phyloP scores from a whole-genome alignment of 2,888 invertebrate genomes.

The Tortricodes alternella region DNA sequence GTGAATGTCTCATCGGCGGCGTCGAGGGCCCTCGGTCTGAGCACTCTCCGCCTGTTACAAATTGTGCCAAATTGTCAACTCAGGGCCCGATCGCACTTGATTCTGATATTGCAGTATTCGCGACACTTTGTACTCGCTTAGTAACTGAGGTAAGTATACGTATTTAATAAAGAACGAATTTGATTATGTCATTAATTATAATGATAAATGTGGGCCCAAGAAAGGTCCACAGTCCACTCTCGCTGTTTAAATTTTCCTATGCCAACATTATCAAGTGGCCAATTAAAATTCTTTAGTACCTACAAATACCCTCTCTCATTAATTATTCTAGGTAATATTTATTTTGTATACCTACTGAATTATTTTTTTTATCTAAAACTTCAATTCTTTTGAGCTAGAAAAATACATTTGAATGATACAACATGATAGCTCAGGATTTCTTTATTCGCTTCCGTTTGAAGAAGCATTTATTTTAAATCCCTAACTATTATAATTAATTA shows the following conservation, averaged over 20 bases:
- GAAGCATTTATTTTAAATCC: neutral
- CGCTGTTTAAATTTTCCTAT: slow-evolving; percentile 54
- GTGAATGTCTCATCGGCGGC: slow-evolving; percentile 56
- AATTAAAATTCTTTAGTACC: slow-evolving; percentile 60
- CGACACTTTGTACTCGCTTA: slow-evolving; percentile 28
- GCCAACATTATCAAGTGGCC: slow-evolving; percentile 61
- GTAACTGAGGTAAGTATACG: slow-evolving; percentile 3
- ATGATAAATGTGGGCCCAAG: neutral
- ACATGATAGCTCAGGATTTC: slow-evolving; percentile 1
- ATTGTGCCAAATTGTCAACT: slow-evolving; percentile 74
- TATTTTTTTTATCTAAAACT: slow-evolving; percentile 28
- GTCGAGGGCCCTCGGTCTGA: slow-evolving; percentile 48
- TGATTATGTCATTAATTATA: slow-evolving; percentile 5
- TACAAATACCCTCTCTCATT: slow-evolving; percentile 50
- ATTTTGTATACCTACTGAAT: slow-evolving; percentile 44
- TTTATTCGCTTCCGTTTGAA: slow-evolving; percentile 1
- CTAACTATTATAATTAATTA: slow-evolving; percentile 6
- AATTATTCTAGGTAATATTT: slow-evolving; percentile 50
- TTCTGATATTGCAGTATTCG: slow-evolving; percentile 52
- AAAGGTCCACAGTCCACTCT: neutral
- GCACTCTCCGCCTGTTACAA: slow-evolving; percentile 60
- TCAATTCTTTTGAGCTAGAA: neutral
- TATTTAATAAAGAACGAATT: slow-evolving; percentile 5
- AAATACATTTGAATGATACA: neutral
- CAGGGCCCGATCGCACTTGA: slow-evolving; percentile 56